Evolutionary conservation across 2,113 vertebrate genomes (phyloP).

Genomic region (Ranitomeya imitator): DNA sequence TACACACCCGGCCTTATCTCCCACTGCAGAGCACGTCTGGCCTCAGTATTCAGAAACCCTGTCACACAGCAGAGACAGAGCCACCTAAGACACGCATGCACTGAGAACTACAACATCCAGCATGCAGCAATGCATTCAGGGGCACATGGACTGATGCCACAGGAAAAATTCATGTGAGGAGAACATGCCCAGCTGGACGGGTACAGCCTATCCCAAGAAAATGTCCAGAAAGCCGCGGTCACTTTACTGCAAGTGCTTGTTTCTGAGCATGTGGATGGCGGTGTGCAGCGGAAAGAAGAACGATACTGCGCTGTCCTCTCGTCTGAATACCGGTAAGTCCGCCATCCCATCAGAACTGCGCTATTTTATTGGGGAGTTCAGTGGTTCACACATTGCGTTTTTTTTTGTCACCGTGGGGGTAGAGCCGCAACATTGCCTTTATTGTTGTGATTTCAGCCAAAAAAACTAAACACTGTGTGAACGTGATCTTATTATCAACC

Average conservation of each 20-base stretch:
- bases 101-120: neutral
- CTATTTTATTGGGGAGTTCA: too few species aligned
- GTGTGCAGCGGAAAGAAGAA: neutral
- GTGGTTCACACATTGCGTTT: too few species aligned
- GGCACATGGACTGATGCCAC: neutral
- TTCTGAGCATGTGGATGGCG: neutral
- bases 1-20: neutral
- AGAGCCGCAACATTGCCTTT: too few species aligned
- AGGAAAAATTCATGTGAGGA: neutral
- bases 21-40: neutral
- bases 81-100: neutral
- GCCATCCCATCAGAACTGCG: too few species aligned
- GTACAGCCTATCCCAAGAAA: neutral
- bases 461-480: too few species aligned
- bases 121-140: neutral
- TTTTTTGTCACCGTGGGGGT: too few species aligned
- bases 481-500: too few species aligned
- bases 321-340: conserved; percentile 13
- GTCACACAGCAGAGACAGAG: neutral
- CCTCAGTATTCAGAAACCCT: neutral
- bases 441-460: too few species aligned
- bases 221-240: neutral
- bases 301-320: neutral
- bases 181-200: neutral
- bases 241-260: neutral